Conservation (phyloP, 2,888 invertebrate genomes). For the Melieria omissa region DNA sequence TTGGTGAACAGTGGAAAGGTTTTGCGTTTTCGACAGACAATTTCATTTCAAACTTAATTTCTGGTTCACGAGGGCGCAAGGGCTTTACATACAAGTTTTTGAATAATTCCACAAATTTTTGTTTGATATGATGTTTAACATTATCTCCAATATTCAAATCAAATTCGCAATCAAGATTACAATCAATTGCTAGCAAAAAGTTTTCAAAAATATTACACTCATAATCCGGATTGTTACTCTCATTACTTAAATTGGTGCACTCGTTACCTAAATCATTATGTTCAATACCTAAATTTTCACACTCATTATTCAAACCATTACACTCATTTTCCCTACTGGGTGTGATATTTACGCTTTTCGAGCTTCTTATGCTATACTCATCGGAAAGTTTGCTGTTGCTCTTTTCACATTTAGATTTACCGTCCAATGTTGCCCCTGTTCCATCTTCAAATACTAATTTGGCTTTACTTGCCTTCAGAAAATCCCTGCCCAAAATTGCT, state of each 20-base stretch:
- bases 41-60: slow-evolving; percentile 2
- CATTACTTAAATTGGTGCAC: not conserved
- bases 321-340: not conserved
- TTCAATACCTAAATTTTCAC: not conserved
- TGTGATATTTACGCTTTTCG: not conserved
- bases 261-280: not conserved
- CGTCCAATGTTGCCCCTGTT: not conserved
- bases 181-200: not conserved
- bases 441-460: slow-evolving; percentile 2
- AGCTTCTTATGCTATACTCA: not conserved
- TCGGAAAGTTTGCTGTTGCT: not conserved
- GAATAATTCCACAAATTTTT: slow-evolving; percentile 9
- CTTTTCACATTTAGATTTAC: not conserved
- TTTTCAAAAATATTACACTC: not conserved
- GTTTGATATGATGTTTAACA: not conserved
- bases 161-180: not conserved
- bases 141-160: slow-evolving; percentile 9
- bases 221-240: not conserved
- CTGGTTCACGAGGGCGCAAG: slow-evolving; percentile 10
- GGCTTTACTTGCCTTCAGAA: slow-evolving; percentile 15
- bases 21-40: slow-evolving; percentile 12
- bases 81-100: slow-evolving; percentile 21
- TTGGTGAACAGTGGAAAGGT: slow-evolving; percentile 26
- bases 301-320: not conserved
- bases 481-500: slow-evolving; percentile 26